Percentiles rank a stretch among this genome's conserved stretches.
Conservation (phyloP, 1,140 invertebrate genomes). For the Aleiodes sp. region DNA sequence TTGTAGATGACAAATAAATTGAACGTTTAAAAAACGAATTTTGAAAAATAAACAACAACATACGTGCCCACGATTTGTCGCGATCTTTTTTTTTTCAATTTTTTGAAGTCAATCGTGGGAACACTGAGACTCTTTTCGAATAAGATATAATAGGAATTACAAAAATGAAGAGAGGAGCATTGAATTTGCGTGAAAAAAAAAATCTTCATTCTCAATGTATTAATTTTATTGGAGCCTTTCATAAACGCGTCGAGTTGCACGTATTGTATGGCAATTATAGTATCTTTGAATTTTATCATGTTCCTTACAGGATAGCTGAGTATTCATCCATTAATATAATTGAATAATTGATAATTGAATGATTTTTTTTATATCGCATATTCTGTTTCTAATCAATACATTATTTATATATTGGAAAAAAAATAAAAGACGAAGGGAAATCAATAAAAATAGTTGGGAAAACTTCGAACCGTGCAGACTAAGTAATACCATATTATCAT, state of each 20-base stretch:
- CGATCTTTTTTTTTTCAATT: slow-evolving; percentile 34
- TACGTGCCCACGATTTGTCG: slow-evolving; percentile 11
- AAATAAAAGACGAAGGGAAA: not conserved
- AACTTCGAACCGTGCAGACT: not conserved
- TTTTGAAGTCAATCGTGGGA: not conserved
- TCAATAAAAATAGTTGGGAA: not conserved
- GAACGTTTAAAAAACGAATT: not conserved
- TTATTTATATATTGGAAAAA: not conserved
- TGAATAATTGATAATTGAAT: slow-evolving; percentile 36
- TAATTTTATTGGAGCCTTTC: not conserved
- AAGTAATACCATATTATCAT: not conserved
- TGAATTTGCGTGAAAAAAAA: slow-evolving; percentile 31
- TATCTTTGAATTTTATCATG: slow-evolving; percentile 56
- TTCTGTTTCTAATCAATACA: slow-evolving; percentile 21
- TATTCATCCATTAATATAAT: slow-evolving; percentile 30
- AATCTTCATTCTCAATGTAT: slow-evolving; percentile 29
- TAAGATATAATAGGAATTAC: not conserved
- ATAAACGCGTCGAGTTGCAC: slow-evolving; percentile 25
- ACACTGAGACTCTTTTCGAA: not conserved
- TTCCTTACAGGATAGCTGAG: slow-evolving; percentile 56
- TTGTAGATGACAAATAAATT: slow-evolving; percentile 72
- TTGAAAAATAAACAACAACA: too few species aligned
- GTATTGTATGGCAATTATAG: slow-evolving; percentile 45
- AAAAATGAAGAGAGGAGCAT: not conserved
- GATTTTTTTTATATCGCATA: slow-evolving; percentile 40